A percentile compares a stretch with the other conserved stretches of the same genome.
phyloP scores from a whole-genome alignment of 2,113 vertebrate genomes.

The Eclectus roratus region DNA sequence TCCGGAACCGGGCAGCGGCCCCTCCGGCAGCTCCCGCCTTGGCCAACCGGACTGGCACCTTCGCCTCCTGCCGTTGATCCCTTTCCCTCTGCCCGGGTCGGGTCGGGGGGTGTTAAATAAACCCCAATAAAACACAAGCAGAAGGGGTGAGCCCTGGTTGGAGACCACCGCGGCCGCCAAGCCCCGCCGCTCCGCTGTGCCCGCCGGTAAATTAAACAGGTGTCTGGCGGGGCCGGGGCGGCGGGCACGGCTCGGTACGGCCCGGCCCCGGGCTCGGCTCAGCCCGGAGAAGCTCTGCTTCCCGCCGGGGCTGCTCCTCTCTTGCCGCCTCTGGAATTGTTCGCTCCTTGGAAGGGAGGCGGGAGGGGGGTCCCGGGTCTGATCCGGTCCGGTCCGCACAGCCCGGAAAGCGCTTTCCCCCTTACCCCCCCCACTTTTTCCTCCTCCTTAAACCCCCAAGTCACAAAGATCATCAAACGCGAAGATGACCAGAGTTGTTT shows the following conservation, averaged over 20 bases:
- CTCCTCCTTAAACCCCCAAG: background rate
- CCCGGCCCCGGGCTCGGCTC: background rate
- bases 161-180: background rate
- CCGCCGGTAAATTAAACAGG: constrained; percentile 50
- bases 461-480: constrained; percentile 47
- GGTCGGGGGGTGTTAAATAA: background rate
- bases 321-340: background rate
- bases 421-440: background rate
- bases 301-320: background rate
- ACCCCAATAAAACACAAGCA: constrained; percentile 1
- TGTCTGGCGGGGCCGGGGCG: background rate
- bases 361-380: background rate
- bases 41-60: background rate
- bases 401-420: background rate
- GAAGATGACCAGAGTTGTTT: constrained; percentile 57
- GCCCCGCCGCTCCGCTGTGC: background rate
- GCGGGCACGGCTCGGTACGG: background rate
- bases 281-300: background rate
- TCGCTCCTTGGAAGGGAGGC: background rate
- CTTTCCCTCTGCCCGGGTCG: background rate
- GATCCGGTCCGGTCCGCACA: background rate
- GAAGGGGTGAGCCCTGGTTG: background rate
- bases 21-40: background rate
- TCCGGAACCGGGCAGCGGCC: background rate
- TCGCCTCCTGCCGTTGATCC: background rate